A percentile compares a stretch with the other conserved stretches of the same genome.
phyloP scores from a whole-genome alignment of 2,888 invertebrate species.

The Emmelina monodactyla region DNA sequence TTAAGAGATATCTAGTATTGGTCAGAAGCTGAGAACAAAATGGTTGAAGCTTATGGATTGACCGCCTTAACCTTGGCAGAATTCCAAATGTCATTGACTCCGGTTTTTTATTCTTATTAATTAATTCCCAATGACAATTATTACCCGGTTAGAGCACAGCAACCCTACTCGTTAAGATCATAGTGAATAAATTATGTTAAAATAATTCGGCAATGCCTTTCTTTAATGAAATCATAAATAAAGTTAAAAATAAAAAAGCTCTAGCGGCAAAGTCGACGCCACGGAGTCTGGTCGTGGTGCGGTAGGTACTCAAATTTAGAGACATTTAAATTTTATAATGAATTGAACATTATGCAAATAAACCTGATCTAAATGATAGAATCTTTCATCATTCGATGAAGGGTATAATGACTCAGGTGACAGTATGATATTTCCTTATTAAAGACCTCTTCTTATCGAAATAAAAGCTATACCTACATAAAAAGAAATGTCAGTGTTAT shows the following conservation, averaged over 20 bases:
- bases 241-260: slow-evolving; percentile 19
- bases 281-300: slow-evolving; percentile 29
- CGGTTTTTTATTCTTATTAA: background rate
- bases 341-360: slow-evolving; percentile 28
- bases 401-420: too few species aligned
- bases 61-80: background rate
- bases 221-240: slow-evolving; percentile 28
- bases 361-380: slow-evolving; percentile 7
- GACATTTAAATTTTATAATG: slow-evolving; percentile 27
- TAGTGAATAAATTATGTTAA: slow-evolving; percentile 24
- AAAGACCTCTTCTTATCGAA: background rate
- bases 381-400: too few species aligned
- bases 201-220: slow-evolving; percentile 19
- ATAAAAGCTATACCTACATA: too few species aligned
- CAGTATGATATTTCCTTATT: background rate
- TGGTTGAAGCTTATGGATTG: background rate
- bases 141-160: background rate
- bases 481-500: slow-evolving; percentile 5
- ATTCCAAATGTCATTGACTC: background rate
- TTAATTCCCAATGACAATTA: slow-evolving; percentile 1
- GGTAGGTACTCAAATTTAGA: slow-evolving; percentile 28
- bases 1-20: too few species aligned
- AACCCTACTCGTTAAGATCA: slow-evolving; percentile 14
- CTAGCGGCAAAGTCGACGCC: slow-evolving; percentile 27
- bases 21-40: too few species aligned